Percentiles rank a stretch among this genome's conserved stretches.
Evolutionary conservation across 2,113 vertebrate genomes (phyloP).

Genomic region (Saimiri boliviensis): DNA sequence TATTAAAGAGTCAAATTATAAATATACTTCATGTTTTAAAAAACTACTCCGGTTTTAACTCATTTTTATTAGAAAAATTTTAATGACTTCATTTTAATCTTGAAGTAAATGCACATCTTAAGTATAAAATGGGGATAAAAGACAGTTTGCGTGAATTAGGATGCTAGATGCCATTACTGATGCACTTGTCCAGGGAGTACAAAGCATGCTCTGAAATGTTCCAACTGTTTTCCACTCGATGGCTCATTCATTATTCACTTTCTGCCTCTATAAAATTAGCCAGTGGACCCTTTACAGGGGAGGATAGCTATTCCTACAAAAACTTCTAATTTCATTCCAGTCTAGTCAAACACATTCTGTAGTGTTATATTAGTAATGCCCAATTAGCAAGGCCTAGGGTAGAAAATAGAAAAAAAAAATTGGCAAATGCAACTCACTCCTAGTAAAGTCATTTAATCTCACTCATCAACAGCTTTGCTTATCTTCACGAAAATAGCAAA

Average conservation of each 20-base stretch:
- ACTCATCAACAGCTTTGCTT: background rate
- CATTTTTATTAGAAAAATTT: conserved; percentile 33
- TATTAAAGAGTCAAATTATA: background rate
- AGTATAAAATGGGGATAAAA: background rate
- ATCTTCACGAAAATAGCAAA: background rate
- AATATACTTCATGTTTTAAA: conserved; percentile 35
- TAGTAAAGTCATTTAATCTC: background rate
- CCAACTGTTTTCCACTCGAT: background rate
- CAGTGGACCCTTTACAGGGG: background rate
- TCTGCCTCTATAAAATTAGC: background rate
- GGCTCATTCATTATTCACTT: background rate
- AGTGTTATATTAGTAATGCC: background rate
- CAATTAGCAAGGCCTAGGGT: background rate
- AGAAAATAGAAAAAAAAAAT: conserved; percentile 6
- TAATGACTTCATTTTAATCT: background rate
- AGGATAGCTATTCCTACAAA: background rate
- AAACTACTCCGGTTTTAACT: background rate
- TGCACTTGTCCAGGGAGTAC: fast-evolving
- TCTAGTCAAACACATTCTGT: background rate
- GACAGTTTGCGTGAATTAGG: background rate
- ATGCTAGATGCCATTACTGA: background rate
- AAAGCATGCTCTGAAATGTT: background rate
- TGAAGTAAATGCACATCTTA: background rate
- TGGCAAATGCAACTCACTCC: background rate
- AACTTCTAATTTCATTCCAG: conserved; percentile 2